phyloP scores from a whole-genome alignment of 1,140 invertebrate species.

The Zophobas morio region DNA sequence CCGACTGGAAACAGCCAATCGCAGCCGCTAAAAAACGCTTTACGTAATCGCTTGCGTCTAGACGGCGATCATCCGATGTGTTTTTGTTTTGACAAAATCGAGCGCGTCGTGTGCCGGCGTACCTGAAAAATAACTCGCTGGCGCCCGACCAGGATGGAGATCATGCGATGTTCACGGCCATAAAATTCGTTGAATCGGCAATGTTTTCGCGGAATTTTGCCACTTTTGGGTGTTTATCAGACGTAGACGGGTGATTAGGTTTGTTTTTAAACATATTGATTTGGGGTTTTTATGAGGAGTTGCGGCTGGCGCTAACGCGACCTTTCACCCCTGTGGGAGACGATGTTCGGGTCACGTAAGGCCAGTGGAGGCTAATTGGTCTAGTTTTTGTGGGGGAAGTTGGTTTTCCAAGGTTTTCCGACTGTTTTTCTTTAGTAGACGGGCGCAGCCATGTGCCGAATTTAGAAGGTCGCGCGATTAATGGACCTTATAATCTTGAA shows the following conservation, averaged over 20 bases:
- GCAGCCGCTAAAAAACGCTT: constrained; percentile 4
- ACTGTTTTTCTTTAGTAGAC: too few relatives aligned
- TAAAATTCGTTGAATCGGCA: not conserved
- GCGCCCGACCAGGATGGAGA: not conserved
- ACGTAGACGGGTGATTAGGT: not conserved
- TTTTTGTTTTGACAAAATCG: constrained; percentile 33
- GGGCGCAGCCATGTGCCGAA: too few relatives aligned
- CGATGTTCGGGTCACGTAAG: too few relatives aligned
- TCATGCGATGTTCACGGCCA: not conserved
- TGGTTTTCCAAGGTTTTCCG: too few relatives aligned
- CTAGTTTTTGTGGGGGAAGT: too few relatives aligned
- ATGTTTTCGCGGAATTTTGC: not conserved
- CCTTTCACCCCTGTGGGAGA: not conserved
- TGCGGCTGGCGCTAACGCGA: not conserved
- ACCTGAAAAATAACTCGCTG: not conserved
- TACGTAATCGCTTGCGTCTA: constrained; percentile 33
- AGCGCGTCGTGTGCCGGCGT: not conserved
- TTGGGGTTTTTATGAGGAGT: too few relatives aligned
- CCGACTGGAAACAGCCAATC: constrained; percentile 30
- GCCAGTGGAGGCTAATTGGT: too few relatives aligned
- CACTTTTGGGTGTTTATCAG: not conserved
- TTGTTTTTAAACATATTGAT: too few relatives aligned
- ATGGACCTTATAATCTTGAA: too few relatives aligned
- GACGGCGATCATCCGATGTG: constrained; percentile 19
- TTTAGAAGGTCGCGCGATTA: too few relatives aligned